These are phyloP conservation scores for Andricus grossulariae DNA, from an alignment of 1,140 invertebrate species.

Conservation along the genomic window DNA sequence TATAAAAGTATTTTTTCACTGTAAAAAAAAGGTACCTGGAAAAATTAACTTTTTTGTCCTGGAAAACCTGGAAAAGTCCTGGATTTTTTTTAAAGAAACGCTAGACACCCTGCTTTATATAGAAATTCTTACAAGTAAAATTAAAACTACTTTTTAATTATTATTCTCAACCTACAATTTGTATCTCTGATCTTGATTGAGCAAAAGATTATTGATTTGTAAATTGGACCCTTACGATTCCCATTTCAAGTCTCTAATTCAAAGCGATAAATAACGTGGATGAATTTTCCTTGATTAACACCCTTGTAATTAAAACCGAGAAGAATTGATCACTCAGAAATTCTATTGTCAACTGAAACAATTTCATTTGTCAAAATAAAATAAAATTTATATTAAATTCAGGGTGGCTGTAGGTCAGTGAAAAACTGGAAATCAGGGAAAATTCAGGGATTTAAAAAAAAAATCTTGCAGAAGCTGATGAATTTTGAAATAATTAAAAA, in stretches of 20 bases:
- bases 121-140: too few species aligned
- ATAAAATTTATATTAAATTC: background rate
- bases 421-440: too few species aligned
- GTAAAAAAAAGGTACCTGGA: too few species aligned
- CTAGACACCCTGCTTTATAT: too few species aligned
- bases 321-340: background rate
- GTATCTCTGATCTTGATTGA: conserved; percentile 13
- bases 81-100: too few species aligned
- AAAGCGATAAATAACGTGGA: background rate
- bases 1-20: too few species aligned
- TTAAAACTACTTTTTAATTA: background rate
- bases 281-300: conserved; percentile 16
- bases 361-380: conserved; percentile 3
- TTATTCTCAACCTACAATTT: conserved; percentile 1
- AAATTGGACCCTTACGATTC: background rate
- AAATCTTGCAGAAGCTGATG: too few species aligned
- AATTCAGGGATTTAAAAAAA: too few species aligned
- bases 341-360: background rate
- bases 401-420: too few species aligned
- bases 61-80: too few species aligned
- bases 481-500: too few species aligned
- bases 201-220: conserved; percentile 10
- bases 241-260: conserved; percentile 17
- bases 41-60: too few species aligned
- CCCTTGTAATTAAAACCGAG: conserved; percentile 18